These are phyloP conservation scores for Danio aesculapii DNA, from an alignment of 2,797 vertebrate species.

Conservation along the genomic window DNA sequence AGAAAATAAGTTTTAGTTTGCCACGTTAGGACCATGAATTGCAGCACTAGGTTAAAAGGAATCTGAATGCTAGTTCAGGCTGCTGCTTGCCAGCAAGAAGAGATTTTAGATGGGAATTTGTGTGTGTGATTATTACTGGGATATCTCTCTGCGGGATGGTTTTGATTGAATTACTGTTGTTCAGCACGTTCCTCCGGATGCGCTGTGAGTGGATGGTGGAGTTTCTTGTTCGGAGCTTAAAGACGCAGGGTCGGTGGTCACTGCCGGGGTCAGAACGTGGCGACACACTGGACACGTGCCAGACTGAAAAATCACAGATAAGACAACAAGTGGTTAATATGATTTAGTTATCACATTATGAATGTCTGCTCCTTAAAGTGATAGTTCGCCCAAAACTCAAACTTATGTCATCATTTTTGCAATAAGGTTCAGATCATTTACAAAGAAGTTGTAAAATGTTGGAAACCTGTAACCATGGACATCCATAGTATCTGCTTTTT, in stretches of 20 bases:
- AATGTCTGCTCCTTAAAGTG: too few species aligned
- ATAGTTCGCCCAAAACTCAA: neutral
- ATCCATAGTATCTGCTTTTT: too few species aligned
- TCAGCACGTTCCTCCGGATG: conserved; percentile 54
- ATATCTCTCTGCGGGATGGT: neutral
- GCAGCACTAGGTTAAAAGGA: conserved; percentile 3
- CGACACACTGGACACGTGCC: conserved; percentile 87
- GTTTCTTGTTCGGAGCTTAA: conserved; percentile 53
- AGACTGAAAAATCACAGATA: conserved; percentile 70
- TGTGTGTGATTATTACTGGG: neutral
- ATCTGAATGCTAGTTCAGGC: neutral
- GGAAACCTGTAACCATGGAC: too few species aligned
- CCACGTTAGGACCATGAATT: conserved; percentile 21
- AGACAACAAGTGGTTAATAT: neutral
- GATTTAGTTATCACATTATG: neutral
- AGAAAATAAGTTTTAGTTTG: conserved; percentile 46
- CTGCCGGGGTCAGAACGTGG: conserved; percentile 75
- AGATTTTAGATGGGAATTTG: neutral
- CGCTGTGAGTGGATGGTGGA: conserved; percentile 48
- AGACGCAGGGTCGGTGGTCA: conserved; percentile 60
- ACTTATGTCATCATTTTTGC: neutral
- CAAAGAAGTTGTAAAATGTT: too few species aligned
- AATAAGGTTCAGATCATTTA: too few species aligned
- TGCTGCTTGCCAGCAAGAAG: neutral
- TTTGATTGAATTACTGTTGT: neutral